These are phyloP conservation scores for Microctenopoma stevenorrisi DNA, from an alignment of 2,797 vertebrate species.

Conservation along the genomic window DNA sequence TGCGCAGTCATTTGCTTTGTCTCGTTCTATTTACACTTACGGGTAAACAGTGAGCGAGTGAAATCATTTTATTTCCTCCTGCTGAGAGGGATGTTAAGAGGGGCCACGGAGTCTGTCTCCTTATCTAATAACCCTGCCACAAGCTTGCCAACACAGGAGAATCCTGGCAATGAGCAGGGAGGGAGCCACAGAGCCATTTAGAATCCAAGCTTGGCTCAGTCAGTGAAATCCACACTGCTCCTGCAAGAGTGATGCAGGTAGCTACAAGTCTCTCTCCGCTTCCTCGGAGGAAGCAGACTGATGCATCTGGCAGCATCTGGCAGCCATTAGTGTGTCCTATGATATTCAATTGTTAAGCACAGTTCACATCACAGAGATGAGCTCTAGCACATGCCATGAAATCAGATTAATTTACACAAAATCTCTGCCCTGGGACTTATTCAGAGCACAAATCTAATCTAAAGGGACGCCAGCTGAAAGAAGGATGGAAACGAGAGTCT, in stretches of 20 bases:
- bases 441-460: conserved; percentile 40
- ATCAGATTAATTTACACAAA: conserved; percentile 56
- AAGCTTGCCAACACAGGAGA: conserved; percentile 78
- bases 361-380: conserved; percentile 66
- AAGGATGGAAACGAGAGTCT: conserved; percentile 23
- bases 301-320: conserved; percentile 73
- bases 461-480: conserved; percentile 30
- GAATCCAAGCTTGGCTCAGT: conserved; percentile 73
- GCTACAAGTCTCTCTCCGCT: conserved; percentile 61
- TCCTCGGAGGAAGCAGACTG: conserved; percentile 67
- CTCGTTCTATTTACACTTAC: conserved; percentile 76
- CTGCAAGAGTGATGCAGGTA: conserved; percentile 66
- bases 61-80: conserved; percentile 77
- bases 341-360: conserved; percentile 69
- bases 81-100: conserved; percentile 78
- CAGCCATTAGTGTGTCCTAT: conserved; percentile 59
- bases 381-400: conserved; percentile 52
- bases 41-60: conserved; percentile 69
- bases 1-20: conserved; percentile 72
- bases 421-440: conserved; percentile 46
- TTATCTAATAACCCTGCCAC: conserved; percentile 82
- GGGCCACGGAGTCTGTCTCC: conserved; percentile 81
- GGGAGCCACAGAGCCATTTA: conserved; percentile 79
- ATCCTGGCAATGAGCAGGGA: conserved; percentile 68
- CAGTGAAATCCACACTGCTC: conserved; percentile 76